Evolutionary conservation across 2,113 vertebrate species (phyloP).

Genomic region (Rutilus rutilus): DNA sequence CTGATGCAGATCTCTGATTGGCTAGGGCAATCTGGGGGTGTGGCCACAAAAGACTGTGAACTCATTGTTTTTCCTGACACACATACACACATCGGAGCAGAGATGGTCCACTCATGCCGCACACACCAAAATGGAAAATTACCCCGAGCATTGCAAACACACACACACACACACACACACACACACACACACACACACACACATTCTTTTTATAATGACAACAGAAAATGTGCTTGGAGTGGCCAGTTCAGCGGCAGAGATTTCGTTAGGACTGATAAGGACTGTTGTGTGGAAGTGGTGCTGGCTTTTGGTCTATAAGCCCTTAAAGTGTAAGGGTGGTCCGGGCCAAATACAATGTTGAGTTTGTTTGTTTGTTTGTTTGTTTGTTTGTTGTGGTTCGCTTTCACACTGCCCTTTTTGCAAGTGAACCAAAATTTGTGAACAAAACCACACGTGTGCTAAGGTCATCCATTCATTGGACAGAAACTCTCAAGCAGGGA

Average conservation of each 20-base stretch:
- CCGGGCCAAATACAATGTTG: too few relatives aligned
- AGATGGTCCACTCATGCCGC: slow-evolving; percentile 45
- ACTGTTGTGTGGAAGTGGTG: neutral
- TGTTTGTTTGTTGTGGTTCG: too few relatives aligned
- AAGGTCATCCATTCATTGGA: too few relatives aligned
- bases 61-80: slow-evolving; percentile 77
- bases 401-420: too few relatives aligned
- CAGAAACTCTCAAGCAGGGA: too few relatives aligned
- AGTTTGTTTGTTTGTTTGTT: too few relatives aligned
- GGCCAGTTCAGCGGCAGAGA: neutral
- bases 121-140: slow-evolving; percentile 78
- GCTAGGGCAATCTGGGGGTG: slow-evolving; percentile 65
- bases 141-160: slow-evolving; percentile 62
- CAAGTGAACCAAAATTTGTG: too few relatives aligned
- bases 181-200: slow-evolving; percentile 52
- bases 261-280: neutral
- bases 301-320: neutral
- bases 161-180: slow-evolving; percentile 46
- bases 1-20: slow-evolving; percentile 30
- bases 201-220: slow-evolving; percentile 12
- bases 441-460: too few relatives aligned
- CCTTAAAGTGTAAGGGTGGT: neutral
- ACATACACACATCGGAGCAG: slow-evolving; percentile 49
- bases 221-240: slow-evolving; percentile 22
- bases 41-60: slow-evolving; percentile 80